phyloP scores from a whole-genome alignment of 2,888 invertebrate species.

The Operophtera brumata region DNA sequence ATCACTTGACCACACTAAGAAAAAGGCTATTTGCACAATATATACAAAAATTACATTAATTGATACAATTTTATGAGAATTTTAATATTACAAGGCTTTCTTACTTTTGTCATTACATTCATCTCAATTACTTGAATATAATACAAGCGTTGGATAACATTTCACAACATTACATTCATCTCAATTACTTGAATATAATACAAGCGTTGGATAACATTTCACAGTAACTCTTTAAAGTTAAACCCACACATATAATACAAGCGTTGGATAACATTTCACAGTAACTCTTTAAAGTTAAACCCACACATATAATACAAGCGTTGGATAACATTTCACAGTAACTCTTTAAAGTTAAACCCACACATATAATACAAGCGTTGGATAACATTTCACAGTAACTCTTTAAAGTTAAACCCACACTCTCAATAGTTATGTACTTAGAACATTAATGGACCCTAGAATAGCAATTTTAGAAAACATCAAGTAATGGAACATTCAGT shows the following conservation, averaged over 20 bases:
- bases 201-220: slow-evolving; percentile 38
- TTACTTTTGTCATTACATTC: slow-evolving; percentile 23
- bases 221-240: slow-evolving; percentile 20
- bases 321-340: slow-evolving; percentile 37
- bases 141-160: slow-evolving; percentile 37
- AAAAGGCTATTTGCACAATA: slow-evolving; percentile 42
- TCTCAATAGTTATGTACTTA: slow-evolving; percentile 11
- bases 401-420: slow-evolving; percentile 31
- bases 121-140: slow-evolving; percentile 21
- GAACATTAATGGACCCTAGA: slow-evolving; percentile 26
- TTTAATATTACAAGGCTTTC: slow-evolving; percentile 29
- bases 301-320: no score
- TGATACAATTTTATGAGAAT: slow-evolving; percentile 28
- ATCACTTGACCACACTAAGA: slow-evolving; percentile 40
- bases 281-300: slow-evolving; percentile 36
- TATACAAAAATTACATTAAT: slow-evolving; percentile 32
- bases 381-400: slow-evolving; percentile 34
- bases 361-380: no score
- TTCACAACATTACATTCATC: slow-evolving; percentile 22
- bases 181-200: slow-evolving; percentile 25
- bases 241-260: slow-evolving; percentile 26
- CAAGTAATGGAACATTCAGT: slow-evolving; percentile 8
- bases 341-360: slow-evolving; percentile 32
- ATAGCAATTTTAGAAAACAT: slow-evolving; percentile 14
- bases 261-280: slow-evolving; percentile 38